These are phyloP conservation scores for Ptilodon capucinus DNA, from an alignment of 2,888 invertebrate genomes.

Conservation along the genomic window DNA sequence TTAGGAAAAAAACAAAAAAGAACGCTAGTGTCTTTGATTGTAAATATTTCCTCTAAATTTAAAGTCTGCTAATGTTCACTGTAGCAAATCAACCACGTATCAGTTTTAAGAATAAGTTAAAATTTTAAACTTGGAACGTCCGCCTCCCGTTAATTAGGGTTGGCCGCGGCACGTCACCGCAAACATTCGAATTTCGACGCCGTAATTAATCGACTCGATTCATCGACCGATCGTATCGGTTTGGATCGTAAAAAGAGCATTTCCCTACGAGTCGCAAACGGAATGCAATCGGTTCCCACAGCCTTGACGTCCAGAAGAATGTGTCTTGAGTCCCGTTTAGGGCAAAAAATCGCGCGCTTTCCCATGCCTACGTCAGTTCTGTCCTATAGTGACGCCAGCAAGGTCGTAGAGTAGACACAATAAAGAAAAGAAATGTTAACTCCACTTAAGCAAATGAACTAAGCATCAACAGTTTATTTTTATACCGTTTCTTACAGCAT, in stretches of 20 bases:
- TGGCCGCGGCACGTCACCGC: conserved; percentile 50
- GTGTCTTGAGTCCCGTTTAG: conserved; percentile 56
- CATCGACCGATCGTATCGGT: conserved; percentile 70
- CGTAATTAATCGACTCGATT: conserved; percentile 71
- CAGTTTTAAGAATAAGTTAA: conserved; percentile 30
- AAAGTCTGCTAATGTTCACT: background rate
- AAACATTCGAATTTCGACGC: conserved; percentile 56
- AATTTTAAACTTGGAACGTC: conserved; percentile 34
- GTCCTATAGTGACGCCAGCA: conserved; percentile 52
- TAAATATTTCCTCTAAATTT: background rate
- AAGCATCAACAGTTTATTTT: conserved; percentile 27
- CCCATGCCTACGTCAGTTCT: conserved; percentile 68
- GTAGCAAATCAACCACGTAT: conserved; percentile 8
- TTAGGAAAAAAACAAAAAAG: too few species aligned
- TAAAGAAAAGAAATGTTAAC: conserved; percentile 18
- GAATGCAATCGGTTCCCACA: conserved; percentile 80
- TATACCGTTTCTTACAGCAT: conserved; percentile 31
- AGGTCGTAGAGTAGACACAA: conserved; percentile 30
- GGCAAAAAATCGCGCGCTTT: conserved; percentile 76
- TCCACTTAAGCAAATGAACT: conserved; percentile 28
- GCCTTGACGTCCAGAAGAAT: conserved; percentile 67
- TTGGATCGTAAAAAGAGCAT: conserved; percentile 65
- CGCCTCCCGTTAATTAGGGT: conserved; percentile 53
- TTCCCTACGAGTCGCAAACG: conserved; percentile 59
- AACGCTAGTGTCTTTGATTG: too few species aligned